phyloP scores from a whole-genome alignment of 1,140 invertebrate species.

The Pararge aegeria region DNA sequence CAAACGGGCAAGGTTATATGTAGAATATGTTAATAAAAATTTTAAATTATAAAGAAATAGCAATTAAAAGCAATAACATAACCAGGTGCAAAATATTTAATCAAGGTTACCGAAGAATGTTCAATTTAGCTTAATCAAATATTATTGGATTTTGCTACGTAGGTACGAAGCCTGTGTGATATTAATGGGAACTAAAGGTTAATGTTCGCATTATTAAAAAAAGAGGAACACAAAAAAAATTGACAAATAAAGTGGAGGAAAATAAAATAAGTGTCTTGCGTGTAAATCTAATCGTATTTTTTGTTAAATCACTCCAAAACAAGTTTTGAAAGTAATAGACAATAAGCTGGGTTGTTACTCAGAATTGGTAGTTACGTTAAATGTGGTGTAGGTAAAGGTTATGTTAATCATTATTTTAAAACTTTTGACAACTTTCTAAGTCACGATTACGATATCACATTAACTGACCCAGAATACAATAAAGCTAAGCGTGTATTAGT shows the following conservation, averaged over 20 bases:
- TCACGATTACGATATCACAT: slow-evolving; percentile 19
- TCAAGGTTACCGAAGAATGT: slow-evolving; percentile 8
- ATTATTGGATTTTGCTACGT: slow-evolving; percentile 5
- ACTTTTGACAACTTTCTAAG: slow-evolving; percentile 28
- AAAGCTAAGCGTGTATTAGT: slow-evolving; percentile 35
- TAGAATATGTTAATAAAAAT: not conserved
- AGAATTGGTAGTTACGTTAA: too few species aligned
- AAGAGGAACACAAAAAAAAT: too few species aligned
- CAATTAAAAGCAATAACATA: slow-evolving; percentile 1
- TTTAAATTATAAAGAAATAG: not conserved
- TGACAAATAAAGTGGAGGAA: too few species aligned
- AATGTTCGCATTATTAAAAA: too few species aligned
- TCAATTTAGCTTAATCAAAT: slow-evolving; percentile 16
- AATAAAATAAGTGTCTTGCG: too few species aligned
- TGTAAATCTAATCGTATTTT: too few species aligned
- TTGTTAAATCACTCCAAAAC: too few species aligned
- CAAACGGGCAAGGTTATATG: not conserved
- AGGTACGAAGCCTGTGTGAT: not conserved
- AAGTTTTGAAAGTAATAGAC: too few species aligned
- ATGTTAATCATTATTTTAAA: slow-evolving; percentile 23
- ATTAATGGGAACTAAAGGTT: too few species aligned
- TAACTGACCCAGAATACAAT: slow-evolving; percentile 26
- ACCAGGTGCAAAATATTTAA: slow-evolving; percentile 14
- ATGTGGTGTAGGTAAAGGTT: not conserved
- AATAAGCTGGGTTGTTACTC: too few species aligned